A percentile compares a stretch with the other conserved stretches of the same genome.
Evolutionary conservation across 1,140 invertebrate species (phyloP).

Genomic region (Cherax quadricarinatus): DNA sequence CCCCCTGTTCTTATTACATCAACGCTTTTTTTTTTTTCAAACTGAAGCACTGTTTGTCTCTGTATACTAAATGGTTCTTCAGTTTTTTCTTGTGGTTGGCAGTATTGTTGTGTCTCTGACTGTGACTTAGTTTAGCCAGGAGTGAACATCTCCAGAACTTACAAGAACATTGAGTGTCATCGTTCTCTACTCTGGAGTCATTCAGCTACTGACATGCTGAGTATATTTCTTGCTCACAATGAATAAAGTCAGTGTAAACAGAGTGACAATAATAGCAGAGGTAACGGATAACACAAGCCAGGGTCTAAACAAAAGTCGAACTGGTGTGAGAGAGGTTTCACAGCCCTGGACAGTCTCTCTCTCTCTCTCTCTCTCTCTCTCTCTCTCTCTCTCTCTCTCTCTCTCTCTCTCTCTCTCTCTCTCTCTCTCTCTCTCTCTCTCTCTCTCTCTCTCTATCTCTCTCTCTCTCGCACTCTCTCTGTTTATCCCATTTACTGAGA

Average conservation of each 20-base stretch:
- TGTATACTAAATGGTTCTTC: too few species aligned
- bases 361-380: slow-evolving; percentile 18
- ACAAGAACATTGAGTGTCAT: background rate
- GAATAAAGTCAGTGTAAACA: background rate
- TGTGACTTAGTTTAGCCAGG: background rate
- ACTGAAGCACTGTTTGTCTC: too few species aligned
- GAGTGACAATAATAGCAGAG: background rate
- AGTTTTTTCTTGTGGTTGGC: background rate
- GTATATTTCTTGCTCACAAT: background rate
- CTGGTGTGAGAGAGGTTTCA: background rate
- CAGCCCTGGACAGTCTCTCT: background rate
- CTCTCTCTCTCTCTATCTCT: background rate
- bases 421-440: background rate
- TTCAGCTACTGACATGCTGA: background rate
- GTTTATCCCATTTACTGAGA: too few species aligned
- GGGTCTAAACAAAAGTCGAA: too few species aligned
- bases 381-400: slow-evolving; percentile 19
- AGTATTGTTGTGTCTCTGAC: background rate
- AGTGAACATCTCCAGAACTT: background rate
- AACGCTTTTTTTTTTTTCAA: background rate
- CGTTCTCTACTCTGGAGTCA: background rate
- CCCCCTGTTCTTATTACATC: background rate
- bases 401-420: background rate
- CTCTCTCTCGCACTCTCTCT: too few species aligned
- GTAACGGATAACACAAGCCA: too few species aligned